phyloP scores from a whole-genome alignment of 2,113 vertebrate species.

The Equus przewalskii region DNA sequence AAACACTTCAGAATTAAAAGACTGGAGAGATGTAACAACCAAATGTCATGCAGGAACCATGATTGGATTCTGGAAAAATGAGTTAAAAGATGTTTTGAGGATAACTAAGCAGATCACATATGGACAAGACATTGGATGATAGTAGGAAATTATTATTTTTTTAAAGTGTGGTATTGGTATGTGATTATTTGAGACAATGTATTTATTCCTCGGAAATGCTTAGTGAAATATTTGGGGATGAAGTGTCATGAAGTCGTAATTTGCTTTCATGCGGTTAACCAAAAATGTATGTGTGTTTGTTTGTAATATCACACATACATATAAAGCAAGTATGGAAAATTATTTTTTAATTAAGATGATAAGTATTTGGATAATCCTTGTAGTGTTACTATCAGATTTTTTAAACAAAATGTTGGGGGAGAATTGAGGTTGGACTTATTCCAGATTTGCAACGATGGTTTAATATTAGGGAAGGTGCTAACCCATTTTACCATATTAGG shows the following conservation, averaged over 20 bases:
- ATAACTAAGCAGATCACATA: neutral
- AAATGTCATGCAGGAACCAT: neutral
- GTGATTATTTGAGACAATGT: neutral
- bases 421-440: neutral
- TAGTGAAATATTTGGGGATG: conserved; percentile 20
- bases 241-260: neutral
- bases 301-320: neutral
- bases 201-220: neutral
- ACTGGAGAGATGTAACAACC: neutral
- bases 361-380: neutral
- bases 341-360: neutral
- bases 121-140: neutral
- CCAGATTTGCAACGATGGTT: neutral
- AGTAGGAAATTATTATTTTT: neutral
- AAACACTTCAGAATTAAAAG: neutral
- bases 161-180: neutral
- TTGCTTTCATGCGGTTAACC: neutral
- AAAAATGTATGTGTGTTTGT: neutral
- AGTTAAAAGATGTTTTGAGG: neutral
- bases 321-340: neutral
- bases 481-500: neutral
- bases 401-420: neutral
- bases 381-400: neutral
- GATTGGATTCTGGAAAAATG: neutral
- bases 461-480: neutral